phyloP scores from a whole-genome alignment of 2,113 vertebrate species.

The Macaca fascicularis region DNA sequence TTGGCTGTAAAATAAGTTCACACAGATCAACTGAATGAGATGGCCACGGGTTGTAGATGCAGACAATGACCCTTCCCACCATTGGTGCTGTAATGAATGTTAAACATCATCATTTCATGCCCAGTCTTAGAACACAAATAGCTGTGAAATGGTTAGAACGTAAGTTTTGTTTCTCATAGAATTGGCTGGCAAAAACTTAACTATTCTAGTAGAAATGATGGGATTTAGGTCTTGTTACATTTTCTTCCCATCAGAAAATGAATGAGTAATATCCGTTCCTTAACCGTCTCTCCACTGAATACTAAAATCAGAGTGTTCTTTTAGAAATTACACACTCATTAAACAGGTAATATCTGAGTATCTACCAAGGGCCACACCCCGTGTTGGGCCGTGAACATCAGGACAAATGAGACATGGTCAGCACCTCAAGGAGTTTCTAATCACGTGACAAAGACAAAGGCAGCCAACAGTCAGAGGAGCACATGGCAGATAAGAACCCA shows the following conservation, averaged over 20 bases:
- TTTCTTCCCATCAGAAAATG: neutral
- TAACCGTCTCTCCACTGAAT: neutral
- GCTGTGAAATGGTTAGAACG: neutral
- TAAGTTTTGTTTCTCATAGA: neutral
- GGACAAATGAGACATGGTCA: fast-evolving
- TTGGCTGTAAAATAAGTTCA: neutral
- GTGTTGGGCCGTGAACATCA: neutral
- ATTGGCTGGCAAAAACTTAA: neutral
- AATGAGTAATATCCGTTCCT: neutral
- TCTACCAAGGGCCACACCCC: fast-evolving
- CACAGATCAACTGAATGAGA: fast-evolving
- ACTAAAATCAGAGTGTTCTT: neutral
- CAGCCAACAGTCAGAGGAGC: neutral
- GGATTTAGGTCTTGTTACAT: neutral
- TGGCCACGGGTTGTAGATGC: fast-evolving
- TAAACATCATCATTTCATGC: fast-evolving
- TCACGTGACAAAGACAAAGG: neutral
- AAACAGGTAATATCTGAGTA: neutral
- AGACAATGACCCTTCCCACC: fast-evolving
- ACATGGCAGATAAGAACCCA: neutral
- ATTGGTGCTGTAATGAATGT: fast-evolving
- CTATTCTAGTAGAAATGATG: neutral
- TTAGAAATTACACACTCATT: neutral
- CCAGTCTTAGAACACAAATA: fast-evolving
- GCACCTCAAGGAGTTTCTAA: fast-evolving